A percentile compares a stretch with the other conserved stretches of the same genome.
These are phyloP conservation scores for Oreochromis spilurus DNA, from an alignment of 2,113 vertebrate genomes.

Conservation along the genomic window DNA sequence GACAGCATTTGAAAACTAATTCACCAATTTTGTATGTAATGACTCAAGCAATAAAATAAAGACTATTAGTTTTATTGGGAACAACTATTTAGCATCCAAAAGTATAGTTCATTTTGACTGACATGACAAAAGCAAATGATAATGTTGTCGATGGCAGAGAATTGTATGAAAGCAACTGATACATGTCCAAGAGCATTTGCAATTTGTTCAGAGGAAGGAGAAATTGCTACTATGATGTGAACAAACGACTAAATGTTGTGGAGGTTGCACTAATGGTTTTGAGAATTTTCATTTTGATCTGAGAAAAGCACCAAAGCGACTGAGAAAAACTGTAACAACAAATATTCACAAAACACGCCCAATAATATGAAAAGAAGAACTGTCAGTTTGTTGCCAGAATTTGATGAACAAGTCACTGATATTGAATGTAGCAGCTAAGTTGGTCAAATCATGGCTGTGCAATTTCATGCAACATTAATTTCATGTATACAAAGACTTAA, in stretches of 20 bases:
- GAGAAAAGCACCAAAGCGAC: too few relatives aligned
- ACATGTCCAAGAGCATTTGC: not conserved
- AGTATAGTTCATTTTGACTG: not conserved
- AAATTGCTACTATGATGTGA: not conserved
- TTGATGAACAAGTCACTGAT: too few relatives aligned
- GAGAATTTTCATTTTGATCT: too few relatives aligned
- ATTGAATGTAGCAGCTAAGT: too few relatives aligned
- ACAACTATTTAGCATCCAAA: accelerated
- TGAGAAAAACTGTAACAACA: not conserved
- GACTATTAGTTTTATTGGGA: not conserved
- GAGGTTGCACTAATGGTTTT: too few relatives aligned
- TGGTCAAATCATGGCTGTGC: too few relatives aligned
- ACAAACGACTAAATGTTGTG: not conserved
- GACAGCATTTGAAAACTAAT: accelerated
- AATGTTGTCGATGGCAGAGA: accelerated
- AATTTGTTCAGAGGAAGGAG: not conserved
- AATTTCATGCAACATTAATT: too few relatives aligned
- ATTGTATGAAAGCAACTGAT: accelerated
- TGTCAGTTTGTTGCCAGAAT: too few relatives aligned
- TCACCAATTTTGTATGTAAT: accelerated
- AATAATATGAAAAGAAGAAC: too few relatives aligned
- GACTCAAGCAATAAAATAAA: accelerated
- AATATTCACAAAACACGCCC: too few relatives aligned
- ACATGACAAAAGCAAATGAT: not conserved
- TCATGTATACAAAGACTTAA: too few relatives aligned